Evolutionary conservation across 2,797 vertebrate species (phyloP).

Genomic region (Mormyrus proboscirostris): DNA sequence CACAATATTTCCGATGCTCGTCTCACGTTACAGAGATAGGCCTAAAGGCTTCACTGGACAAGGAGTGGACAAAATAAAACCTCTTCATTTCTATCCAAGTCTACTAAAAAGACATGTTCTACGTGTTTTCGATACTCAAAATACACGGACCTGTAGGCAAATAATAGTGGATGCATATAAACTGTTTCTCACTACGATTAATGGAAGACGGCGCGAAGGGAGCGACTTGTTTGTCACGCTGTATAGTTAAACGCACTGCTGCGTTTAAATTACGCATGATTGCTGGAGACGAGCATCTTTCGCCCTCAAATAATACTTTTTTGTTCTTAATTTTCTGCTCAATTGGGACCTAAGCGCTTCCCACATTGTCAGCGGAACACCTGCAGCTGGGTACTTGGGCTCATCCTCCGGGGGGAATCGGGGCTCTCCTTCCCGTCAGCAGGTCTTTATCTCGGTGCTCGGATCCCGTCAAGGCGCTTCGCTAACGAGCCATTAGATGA

Average conservation of each 20-base stretch:
- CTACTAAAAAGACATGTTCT: neutral
- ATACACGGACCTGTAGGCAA: conserved; percentile 7
- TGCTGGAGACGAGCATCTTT: conserved; percentile 75
- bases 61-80: neutral
- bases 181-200: conserved; percentile 75
- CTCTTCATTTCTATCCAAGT: neutral
- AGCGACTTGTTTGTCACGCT: conserved; percentile 75
- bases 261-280: conserved; percentile 70
- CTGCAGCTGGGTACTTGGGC: conserved; percentile 77
- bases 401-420: conserved; percentile 72
- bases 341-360: conserved; percentile 81
- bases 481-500: conserved; percentile 79
- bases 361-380: conserved; percentile 77
- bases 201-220: conserved; percentile 67
- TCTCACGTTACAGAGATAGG: neutral
- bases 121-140: conserved; percentile 21
- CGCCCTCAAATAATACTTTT: conserved; percentile 80
- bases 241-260: conserved; percentile 74
- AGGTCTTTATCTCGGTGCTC: conserved; percentile 71
- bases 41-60: neutral
- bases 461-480: conserved; percentile 42
- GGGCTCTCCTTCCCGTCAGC: conserved; percentile 68
- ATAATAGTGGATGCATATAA: conserved; percentile 60
- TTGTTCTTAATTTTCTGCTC: conserved; percentile 81
- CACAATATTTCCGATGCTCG: neutral